Evolutionary conservation across 2,113 vertebrate genomes (phyloP).

Genomic region (Pleuronectes platessa): DNA sequence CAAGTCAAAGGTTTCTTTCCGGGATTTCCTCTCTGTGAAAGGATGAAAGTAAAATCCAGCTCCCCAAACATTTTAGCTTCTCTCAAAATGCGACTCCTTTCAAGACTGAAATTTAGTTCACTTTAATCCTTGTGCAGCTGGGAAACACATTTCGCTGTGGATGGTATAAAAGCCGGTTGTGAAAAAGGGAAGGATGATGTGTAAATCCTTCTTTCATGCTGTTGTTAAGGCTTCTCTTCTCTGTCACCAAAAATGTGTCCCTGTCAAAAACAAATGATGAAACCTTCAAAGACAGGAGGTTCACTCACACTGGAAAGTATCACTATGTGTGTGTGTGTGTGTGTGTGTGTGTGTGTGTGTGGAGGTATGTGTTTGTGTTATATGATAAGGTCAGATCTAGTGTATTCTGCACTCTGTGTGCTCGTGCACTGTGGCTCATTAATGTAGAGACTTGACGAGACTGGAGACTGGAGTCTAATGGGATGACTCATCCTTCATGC

Average conservation of each 20-base stretch:
- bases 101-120: slow-evolving; percentile 58
- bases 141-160: slow-evolving; percentile 40
- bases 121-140: slow-evolving; percentile 58
- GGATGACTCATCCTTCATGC: slow-evolving; percentile 27
- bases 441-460: not conserved
- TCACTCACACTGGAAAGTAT: slow-evolving; percentile 15
- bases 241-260: too few species aligned
- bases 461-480: slow-evolving; percentile 15
- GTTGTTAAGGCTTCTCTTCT: slow-evolving; percentile 16
- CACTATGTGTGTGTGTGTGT: not conserved
- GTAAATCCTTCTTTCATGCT: not conserved
- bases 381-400: slow-evolving; percentile 24
- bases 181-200: slow-evolving; percentile 30
- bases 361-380: slow-evolving; percentile 15
- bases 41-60: slow-evolving; percentile 24
- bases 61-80: slow-evolving; percentile 31
- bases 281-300: too few species aligned
- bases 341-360: not conserved
- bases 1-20: slow-evolving; percentile 28
- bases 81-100: slow-evolving; percentile 51
- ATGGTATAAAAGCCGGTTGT: slow-evolving; percentile 25
- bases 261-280: too few species aligned
- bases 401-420: slow-evolving; percentile 24
- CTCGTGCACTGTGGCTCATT: slow-evolving; percentile 42
- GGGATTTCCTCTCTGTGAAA: slow-evolving; percentile 47